Evolutionary conservation across 2,888 invertebrate genomes (phyloP).

Genomic region (Ecliptopera silaceata): DNA sequence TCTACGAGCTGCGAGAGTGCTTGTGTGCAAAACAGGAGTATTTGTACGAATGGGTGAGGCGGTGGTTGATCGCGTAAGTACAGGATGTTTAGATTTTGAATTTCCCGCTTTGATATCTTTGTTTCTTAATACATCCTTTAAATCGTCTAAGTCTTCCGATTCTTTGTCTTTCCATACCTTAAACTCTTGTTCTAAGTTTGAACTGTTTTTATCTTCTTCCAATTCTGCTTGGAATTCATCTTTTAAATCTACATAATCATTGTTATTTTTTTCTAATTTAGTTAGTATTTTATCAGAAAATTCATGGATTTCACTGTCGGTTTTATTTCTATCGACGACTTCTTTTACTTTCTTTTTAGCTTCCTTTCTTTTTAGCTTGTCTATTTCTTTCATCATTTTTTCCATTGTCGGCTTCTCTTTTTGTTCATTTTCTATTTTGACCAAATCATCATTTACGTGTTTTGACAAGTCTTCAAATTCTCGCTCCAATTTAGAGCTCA

Average conservation of each 20-base stretch:
- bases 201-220: constrained; percentile 40
- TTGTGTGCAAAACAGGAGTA: not conserved
- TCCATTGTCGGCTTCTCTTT: constrained; percentile 46
- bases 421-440: constrained; percentile 35
- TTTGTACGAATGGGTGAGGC: constrained; percentile 10
- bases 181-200: constrained; percentile 39
- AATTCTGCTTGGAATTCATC: constrained; percentile 49
- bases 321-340: constrained; percentile 44
- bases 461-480: constrained; percentile 56
- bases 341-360: constrained; percentile 51
- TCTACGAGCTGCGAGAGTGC: not conserved
- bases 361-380: constrained; percentile 52
- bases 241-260: constrained; percentile 35
- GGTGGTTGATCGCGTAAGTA: not conserved
- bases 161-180: constrained; percentile 45
- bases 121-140: constrained; percentile 3
- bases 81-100: not conserved
- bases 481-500: constrained; percentile 51
- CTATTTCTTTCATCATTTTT: constrained; percentile 52
- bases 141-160: constrained; percentile 31
- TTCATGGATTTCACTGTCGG: constrained; percentile 53
- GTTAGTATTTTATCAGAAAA: constrained; percentile 50
- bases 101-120: too few species aligned
- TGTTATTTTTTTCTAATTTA: constrained; percentile 17
- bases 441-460: constrained; percentile 46